Conservation (phyloP, 2,888 invertebrate genomes). For the Willowsia nigromaculata region DNA sequence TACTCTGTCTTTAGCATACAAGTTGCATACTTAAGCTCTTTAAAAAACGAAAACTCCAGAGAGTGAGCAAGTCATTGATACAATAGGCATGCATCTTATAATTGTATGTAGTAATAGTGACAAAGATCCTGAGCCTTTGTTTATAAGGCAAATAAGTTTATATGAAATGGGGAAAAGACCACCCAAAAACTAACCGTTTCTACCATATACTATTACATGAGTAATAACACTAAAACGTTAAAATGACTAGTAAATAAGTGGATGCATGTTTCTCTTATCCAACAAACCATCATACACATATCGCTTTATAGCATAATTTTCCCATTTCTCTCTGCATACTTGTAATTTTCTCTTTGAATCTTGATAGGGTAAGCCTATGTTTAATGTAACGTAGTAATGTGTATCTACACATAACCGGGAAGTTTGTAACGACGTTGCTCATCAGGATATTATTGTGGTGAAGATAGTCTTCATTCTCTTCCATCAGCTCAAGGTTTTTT, state of each 20-base stretch:
- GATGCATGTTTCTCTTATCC: slow-evolving; percentile 64
- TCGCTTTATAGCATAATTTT: slow-evolving; percentile 67
- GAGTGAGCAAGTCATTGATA: slow-evolving; percentile 6
- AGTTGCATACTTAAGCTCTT: slow-evolving; percentile 61
- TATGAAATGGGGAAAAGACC: slow-evolving; percentile 67
- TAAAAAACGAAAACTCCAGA: neutral
- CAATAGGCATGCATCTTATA: neutral
- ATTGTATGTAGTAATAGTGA: neutral
- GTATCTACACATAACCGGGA: neutral
- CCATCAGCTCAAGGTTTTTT: neutral
- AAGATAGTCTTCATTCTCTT: neutral
- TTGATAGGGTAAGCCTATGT: neutral
- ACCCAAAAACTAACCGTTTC: slow-evolving; percentile 73
- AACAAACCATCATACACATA: slow-evolving; percentile 61
- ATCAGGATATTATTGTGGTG: neutral
- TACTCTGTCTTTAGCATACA: slow-evolving; percentile 71
- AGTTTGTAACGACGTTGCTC: neutral
- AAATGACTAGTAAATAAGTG: slow-evolving; percentile 67
- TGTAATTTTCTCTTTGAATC: slow-evolving; percentile 57
- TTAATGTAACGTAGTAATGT: neutral
- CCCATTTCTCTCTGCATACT: slow-evolving; percentile 60
- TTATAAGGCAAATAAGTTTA: neutral
- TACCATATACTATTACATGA: slow-evolving; percentile 68
- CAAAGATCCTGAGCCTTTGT: neutral
- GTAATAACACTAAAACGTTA: slow-evolving; percentile 68